Conservation (phyloP, 2,113 vertebrate species). For the Tetraodon nigroviridis region DNA sequence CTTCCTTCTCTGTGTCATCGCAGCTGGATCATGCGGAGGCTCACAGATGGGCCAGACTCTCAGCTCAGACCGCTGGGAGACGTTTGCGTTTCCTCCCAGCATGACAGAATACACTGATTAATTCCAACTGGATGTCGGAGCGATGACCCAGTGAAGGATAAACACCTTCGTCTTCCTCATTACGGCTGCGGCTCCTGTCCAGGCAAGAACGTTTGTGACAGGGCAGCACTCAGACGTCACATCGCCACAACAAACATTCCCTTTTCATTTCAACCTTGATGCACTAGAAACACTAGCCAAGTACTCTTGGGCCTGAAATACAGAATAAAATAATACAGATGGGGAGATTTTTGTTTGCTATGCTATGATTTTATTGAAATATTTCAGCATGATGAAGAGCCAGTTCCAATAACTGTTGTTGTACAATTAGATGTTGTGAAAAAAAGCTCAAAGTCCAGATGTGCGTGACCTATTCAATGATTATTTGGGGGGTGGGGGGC, state of each 20-base stretch:
- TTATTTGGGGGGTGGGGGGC: too few species aligned
- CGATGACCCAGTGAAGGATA: slow-evolving; percentile 16
- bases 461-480: too few species aligned
- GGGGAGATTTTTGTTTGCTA: too few species aligned
- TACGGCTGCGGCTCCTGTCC: background rate
- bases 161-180: background rate
- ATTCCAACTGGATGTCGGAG: background rate
- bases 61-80: background rate
- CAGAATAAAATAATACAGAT: background rate
- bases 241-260: slow-evolving; percentile 5
- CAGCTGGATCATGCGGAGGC: slow-evolving; percentile 24
- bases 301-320: background rate
- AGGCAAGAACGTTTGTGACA: background rate
- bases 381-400: too few species aligned
- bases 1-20: slow-evolving; percentile 52
- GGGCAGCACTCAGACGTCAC: background rate
- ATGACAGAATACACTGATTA: slow-evolving; percentile 13
- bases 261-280: background rate
- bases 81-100: slow-evolving; percentile 13
- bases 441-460: too few species aligned
- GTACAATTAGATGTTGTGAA: too few species aligned
- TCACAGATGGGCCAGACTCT: slow-evolving; percentile 13
- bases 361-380: too few species aligned
- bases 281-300: background rate
- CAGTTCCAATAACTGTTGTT: too few species aligned